Base-by-base conservation (phyloP, 2,888 invertebrate species). In the Byasa hedistus region DNA sequence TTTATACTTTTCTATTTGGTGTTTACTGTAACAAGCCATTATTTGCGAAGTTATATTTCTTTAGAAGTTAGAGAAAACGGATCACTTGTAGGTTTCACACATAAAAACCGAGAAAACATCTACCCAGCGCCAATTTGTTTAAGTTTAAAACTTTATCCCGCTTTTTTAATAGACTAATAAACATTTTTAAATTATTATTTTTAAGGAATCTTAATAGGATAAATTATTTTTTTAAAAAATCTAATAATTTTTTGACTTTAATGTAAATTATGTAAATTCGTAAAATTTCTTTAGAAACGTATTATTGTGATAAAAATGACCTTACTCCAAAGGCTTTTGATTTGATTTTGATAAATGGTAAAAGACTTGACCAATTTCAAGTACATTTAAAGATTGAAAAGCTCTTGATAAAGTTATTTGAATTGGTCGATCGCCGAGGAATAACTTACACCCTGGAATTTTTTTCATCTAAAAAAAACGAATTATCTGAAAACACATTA, bases 341-440 rank as follows among this genome's bases (percentile, higher is more conserved):
- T 84, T 87, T 44, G 86, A 73, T 55, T 82, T 85, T 0, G 86
- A 80, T n/a, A 91, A 83, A 70, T 91, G 91, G 69, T 85, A 90
- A 24, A 91, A 72, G 23, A 91, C 87, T 83, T 91, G 91, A 22
- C 90, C 89, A 57, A 91, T 75, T 75, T 91, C 91, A 68, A 85
- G 82, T 19, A 91, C 82, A 68, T 81, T 86, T 23, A 91, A 70
- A 8, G 90, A 84, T 68, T 89, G 89, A 75, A 91, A 91, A 22
- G 91, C 91, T 77, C 91, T 79, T 48, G 91, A 84, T 71, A 91
- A 88, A 1, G 91, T 91, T 73, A 89, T 90, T 71, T 89, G 86
- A 69, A 91, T 91, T 3, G 91, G 91, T 57, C 91, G 80, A 70
- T 91, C 91, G 22, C 91, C 91, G 19, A 91, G 83, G 70, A 86